A percentile compares a stretch with the other conserved stretches of the same genome.
Evolutionary conservation across 2,888 invertebrate genomes (phyloP).

Genomic region (Galerucella calmariensis): DNA sequence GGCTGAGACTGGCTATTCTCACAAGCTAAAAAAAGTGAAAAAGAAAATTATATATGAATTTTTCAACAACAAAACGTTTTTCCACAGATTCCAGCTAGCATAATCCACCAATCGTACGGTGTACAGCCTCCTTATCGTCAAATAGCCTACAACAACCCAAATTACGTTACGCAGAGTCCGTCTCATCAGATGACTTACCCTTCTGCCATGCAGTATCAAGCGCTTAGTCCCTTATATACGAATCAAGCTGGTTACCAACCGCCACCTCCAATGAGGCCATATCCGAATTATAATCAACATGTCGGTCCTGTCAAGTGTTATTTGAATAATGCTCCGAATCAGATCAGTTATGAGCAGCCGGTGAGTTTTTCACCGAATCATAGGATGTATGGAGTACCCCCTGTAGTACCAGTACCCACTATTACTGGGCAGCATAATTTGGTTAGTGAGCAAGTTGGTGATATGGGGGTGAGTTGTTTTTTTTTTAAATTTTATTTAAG

Average conservation of each 20-base stretch:
- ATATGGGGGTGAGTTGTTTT: constrained; percentile 26
- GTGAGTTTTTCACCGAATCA: constrained; percentile 49
- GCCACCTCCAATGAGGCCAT: constrained; percentile 52
- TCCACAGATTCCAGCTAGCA: constrained; percentile 58
- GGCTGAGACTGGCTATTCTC: too few relatives aligned
- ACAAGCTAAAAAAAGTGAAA: too few relatives aligned
- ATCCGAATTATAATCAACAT: constrained; percentile 54
- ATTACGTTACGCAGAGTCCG: constrained; percentile 49
- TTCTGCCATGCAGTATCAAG: constrained; percentile 60
- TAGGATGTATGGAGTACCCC: constrained; percentile 50
- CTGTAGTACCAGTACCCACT: neutral
- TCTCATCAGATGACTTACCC: constrained; percentile 53
- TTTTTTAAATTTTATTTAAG: neutral
- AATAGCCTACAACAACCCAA: constrained; percentile 47
- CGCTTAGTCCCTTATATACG: constrained; percentile 58
- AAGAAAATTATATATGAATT: too few relatives aligned
- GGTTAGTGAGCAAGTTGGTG: constrained; percentile 21
- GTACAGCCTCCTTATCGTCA: constrained; percentile 56
- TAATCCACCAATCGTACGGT: constrained; percentile 63
- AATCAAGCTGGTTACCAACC: constrained; percentile 53
- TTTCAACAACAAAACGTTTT: constrained; percentile 7
- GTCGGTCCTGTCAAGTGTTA: constrained; percentile 55
- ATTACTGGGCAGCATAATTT: neutral
- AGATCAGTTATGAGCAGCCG: constrained; percentile 55
- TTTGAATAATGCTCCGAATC: constrained; percentile 55